phyloP scores from a whole-genome alignment of 2,113 vertebrate species.

The Alethe castanea region DNA sequence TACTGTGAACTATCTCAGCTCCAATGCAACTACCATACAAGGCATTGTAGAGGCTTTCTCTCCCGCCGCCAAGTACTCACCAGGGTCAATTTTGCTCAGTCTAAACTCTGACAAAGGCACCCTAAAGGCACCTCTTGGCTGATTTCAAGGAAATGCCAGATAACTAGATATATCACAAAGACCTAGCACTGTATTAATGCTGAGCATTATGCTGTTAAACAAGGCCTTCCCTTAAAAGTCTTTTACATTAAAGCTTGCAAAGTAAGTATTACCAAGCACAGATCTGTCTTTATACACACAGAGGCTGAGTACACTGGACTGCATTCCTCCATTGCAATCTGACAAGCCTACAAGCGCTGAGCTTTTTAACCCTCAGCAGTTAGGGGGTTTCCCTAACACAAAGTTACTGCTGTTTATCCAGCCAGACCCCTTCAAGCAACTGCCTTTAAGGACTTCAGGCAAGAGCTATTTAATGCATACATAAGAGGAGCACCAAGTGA shows the following conservation, averaged over 20 bases:
- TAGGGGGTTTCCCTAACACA: neutral
- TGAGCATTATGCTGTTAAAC: neutral
- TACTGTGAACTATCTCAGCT: neutral
- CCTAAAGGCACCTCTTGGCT: neutral
- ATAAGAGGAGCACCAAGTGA: neutral
- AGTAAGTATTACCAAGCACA: neutral
- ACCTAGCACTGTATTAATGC: neutral
- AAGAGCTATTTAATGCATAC: neutral
- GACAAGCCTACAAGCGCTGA: neutral
- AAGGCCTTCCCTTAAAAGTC: neutral
- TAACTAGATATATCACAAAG: neutral
- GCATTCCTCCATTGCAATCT: constrained; percentile 13
- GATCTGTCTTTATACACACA: constrained; percentile 1
- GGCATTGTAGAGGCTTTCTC: neutral
- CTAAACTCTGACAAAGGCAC: neutral
- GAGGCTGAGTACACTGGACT: neutral
- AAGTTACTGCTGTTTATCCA: constrained; percentile 9
- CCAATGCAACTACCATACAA: neutral
- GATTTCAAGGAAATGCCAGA: neutral
- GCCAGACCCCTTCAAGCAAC: neutral
- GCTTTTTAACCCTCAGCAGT: constrained; percentile 9
- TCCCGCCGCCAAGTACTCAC: neutral
- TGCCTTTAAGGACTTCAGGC: neutral
- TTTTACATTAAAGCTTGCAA: neutral
- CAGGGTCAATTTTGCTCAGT: neutral